Evolutionary conservation across 2,888 invertebrate genomes (phyloP), one percentile per base, ranked within the genome.

Genomic region (Nowickia ferox): DNA sequence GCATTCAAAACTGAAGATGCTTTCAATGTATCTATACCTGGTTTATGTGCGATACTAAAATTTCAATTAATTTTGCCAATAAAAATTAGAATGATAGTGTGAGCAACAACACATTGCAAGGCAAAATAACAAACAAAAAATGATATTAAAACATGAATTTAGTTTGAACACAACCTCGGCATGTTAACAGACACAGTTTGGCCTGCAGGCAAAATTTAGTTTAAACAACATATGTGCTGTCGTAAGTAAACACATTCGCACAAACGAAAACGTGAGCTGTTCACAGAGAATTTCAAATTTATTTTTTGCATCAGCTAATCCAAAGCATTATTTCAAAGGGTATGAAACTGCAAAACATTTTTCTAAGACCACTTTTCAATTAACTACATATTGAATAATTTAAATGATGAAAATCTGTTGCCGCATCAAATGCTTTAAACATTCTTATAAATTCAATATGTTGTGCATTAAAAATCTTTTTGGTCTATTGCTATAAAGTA

Each of bases 31-130:
- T 38, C 66, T 48, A 48, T 15, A 9, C 40, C 8, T 15, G 40
- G 17, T n/a, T 17, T 9, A 40, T 40, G 10, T 17, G 48, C n/a
- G 11, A 57, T 57, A 46, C 48, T 15, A 80, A 53, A 66, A 40
- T 9, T 44, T 46, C 66, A 72, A 74, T 80, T 57, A 66, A 59
- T 72, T 48, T 53, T 74, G 72, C 65, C 42, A 74, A 72, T 65
- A 74, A 42, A 69, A 69, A 10, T 38, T 22, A 42, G 38, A 51
- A 68, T 66, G 48, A 17, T 40, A 59, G 38, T 38, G n/a, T 15
- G 40, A 59, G 59, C n/a, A 38, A 53, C 10, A 53, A 53, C 17
- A 53, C 19, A 17, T 53, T 17, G 68, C 19, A 55, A 55, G 11
- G 17, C 53, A 69, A 42, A 63, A 19, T 44, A 44, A 42, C 40